Evolutionary conservation across 2,797 vertebrate genomes (phyloP).

Genomic region (Rhinichthys osculus): DNA sequence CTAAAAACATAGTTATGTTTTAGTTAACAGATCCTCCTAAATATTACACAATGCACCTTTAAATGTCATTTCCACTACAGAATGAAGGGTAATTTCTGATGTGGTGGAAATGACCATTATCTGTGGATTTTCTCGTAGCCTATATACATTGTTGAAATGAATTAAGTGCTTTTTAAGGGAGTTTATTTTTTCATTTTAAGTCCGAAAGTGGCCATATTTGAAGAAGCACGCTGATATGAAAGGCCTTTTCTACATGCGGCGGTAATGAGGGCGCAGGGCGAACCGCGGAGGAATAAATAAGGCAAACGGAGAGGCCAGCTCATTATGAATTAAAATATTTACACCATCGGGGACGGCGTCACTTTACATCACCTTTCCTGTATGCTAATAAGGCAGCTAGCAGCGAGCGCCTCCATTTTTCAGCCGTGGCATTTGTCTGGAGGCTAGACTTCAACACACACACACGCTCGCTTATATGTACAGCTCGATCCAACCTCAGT

Average conservation of each 20-base stretch:
- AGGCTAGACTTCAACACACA: constrained; percentile 43
- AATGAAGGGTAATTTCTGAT: neutral
- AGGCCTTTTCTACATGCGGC: neutral
- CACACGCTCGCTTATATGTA: constrained; percentile 1
- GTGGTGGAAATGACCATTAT: neutral
- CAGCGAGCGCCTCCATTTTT: constrained; percentile 33
- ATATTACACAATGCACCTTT: neutral
- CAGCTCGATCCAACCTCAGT: neutral
- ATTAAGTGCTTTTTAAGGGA: neutral
- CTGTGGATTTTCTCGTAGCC: neutral
- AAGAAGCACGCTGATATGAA: neutral
- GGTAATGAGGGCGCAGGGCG: constrained; percentile 36
- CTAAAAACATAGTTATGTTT: no score
- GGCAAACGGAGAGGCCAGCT: constrained; percentile 43
- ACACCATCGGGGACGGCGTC: constrained; percentile 56
- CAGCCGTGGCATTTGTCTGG: constrained; percentile 33
- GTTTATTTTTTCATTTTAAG: neutral
- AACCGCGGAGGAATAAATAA: constrained; percentile 54
- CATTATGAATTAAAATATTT: constrained; percentile 67
- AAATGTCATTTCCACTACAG: neutral
- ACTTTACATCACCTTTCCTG: constrained; percentile 58
- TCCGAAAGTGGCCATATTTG: neutral
- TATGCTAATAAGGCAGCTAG: constrained; percentile 54
- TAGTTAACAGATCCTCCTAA: no score
- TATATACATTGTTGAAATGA: neutral